Base-by-base conservation (phyloP, 2,113 vertebrate genomes). In the Monopterus albus region DNA sequence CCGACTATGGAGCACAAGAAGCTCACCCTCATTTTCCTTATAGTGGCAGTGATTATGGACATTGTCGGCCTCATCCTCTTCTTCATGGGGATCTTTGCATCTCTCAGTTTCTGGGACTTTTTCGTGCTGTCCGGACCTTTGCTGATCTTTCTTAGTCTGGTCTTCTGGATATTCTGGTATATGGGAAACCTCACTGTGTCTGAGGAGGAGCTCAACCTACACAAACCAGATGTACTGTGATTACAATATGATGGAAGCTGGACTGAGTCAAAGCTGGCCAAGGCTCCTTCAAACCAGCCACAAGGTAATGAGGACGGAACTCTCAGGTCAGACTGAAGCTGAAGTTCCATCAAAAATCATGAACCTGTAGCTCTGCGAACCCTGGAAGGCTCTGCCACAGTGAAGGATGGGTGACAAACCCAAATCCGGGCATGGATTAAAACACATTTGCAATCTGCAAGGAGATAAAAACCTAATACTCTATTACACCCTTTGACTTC, bases 111-210 rank as follows among this genome's bases (percentile, higher is more conserved):
- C 83, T 98, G 95, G 95, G 97, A 97, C 75, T 96, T 98, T 60
- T 95, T 98, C 0, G 76, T 98, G 46, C 90, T 96, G 21, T 72
- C 72, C 0, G 97, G 97, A 0, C 82, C 96, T 0, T 33, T 98
- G 80, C 66, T 96, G 33, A 87, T 98, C 0, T 95, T 94, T 58
- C 31, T 95, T 65, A 98, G 97, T 75, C 84, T 98, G 2, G 0
- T 96, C 7, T 91, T 94, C 74, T 99, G 97, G 97, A 69, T 93
- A 2, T 87, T 92, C 57, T 99, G 97, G 97, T 98, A 98, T 84
- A 28, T 91, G 21, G 79, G 95, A 68, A 95, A 93, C 74, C 83
- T 98, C 0, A 89, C 87, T 0, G 72, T 94, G 10, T 72, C 95
- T 0, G 86, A 88, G 3, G 77, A 92, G n/a, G 91, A 95, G 46